Evolutionary conservation across 1,140 invertebrate genomes (phyloP).

Genomic region (Helicorthomorpha holstii): DNA sequence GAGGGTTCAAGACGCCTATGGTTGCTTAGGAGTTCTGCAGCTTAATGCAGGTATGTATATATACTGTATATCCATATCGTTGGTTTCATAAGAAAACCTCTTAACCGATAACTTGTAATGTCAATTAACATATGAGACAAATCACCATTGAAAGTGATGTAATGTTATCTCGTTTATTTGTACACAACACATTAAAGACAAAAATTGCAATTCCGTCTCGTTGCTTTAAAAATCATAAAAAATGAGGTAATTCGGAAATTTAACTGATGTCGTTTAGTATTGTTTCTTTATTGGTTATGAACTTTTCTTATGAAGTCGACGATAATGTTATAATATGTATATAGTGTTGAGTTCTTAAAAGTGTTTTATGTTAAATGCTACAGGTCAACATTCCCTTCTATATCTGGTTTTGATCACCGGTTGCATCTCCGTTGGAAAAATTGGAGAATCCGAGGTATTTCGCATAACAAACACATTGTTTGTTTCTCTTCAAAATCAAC

Average conservation of each 20-base stretch:
- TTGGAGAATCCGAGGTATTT: constrained; percentile 82
- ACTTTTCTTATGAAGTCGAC: background rate
- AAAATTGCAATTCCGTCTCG: too few species aligned
- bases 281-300: too few species aligned
- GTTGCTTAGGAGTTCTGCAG: constrained; percentile 76
- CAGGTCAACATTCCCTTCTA: constrained; percentile 56
- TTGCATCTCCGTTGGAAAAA: constrained; percentile 85
- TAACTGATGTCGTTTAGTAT: too few species aligned
- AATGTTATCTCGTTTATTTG: too few species aligned
- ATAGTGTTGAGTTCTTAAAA: background rate
- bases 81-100: background rate
- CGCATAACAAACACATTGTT: constrained; percentile 81
- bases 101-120: background rate
- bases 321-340: background rate
- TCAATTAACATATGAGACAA: background rate
- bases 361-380: constrained; percentile 10
- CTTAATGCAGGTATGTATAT: constrained; percentile 46
- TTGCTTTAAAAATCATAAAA: too few species aligned
- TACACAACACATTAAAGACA: too few species aligned
- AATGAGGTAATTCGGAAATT: too few species aligned
- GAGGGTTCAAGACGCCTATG: constrained; percentile 80
- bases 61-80: background rate
- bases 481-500: constrained; percentile 61
- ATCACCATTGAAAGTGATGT: background rate
- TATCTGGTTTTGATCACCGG: constrained; percentile 87